Percentiles rank a stretch among this genome's conserved stretches.
Conservation (phyloP, 2,113 vertebrate species). For the Propithecus coquereli region DNA sequence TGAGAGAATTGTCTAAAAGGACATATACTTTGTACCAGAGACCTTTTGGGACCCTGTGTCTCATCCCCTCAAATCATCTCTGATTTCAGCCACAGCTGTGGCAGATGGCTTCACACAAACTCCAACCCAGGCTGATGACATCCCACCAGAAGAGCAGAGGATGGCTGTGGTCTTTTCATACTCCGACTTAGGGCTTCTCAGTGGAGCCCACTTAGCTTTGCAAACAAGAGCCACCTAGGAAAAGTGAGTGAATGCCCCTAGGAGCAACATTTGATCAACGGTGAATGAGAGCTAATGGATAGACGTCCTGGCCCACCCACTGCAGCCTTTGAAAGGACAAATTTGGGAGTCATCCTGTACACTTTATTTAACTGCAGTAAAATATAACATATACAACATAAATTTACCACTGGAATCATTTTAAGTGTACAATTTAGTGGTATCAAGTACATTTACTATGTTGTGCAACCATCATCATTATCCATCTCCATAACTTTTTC, state of each 20-base stretch:
- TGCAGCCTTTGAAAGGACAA: not conserved
- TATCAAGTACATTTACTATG: not conserved
- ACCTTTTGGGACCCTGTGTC: not conserved
- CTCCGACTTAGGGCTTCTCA: not conserved
- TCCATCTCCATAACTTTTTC: not conserved
- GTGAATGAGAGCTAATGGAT: not conserved
- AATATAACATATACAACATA: not conserved
- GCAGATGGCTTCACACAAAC: not conserved
- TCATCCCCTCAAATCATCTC: not conserved
- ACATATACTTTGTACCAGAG: not conserved
- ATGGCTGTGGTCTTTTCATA: not conserved
- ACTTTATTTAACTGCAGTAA: not conserved
- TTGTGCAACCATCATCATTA: not conserved
- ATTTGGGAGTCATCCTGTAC: not conserved
- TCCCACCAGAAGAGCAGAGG: not conserved
- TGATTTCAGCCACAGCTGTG: not conserved
- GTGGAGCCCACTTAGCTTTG: not conserved
- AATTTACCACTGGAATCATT: not conserved
- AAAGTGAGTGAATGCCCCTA: not conserved
- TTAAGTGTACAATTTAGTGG: not conserved
- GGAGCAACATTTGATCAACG: not conserved
- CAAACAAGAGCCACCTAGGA: not conserved
- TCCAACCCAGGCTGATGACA: not conserved
- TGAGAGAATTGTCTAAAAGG: not conserved
- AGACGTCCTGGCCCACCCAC: not conserved